Evolutionary conservation across 1,140 invertebrate genomes (phyloP).

Genomic region (Anastrepha obliqua): DNA sequence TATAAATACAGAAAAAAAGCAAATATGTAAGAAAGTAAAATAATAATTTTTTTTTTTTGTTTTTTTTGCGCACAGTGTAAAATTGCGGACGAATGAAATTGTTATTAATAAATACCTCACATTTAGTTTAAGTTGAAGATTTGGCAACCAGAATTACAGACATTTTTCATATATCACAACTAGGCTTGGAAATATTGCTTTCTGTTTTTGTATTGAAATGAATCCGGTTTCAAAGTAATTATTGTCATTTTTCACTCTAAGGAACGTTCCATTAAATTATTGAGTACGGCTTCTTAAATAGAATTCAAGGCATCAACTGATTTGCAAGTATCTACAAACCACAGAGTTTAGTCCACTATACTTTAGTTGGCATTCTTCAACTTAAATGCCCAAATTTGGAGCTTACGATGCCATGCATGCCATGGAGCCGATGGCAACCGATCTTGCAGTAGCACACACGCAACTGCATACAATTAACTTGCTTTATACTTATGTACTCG

Average conservation of each 20-base stretch:
- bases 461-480: no score
- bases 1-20: not conserved
- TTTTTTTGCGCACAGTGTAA: not conserved
- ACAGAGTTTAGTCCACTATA: not conserved
- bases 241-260: slow-evolving; percentile 41
- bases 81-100: not conserved
- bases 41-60: no score
- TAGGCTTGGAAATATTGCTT: not conserved
- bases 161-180: not conserved
- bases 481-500: no score
- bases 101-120: not conserved
- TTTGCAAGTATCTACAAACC: not conserved
- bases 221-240: not conserved
- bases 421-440: no score
- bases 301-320: not conserved
- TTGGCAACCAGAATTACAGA: not conserved
- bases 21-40: slow-evolving; percentile 3
- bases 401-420: no score
- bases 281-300: not conserved
- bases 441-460: no score
- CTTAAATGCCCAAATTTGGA: no score
- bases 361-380: no score
- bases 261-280: not conserved
- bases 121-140: no score
- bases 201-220: not conserved